These are phyloP conservation scores for Drosophila tsacasi DNA, from an alignment of 1,140 invertebrate genomes.

Conservation along the genomic window DNA sequence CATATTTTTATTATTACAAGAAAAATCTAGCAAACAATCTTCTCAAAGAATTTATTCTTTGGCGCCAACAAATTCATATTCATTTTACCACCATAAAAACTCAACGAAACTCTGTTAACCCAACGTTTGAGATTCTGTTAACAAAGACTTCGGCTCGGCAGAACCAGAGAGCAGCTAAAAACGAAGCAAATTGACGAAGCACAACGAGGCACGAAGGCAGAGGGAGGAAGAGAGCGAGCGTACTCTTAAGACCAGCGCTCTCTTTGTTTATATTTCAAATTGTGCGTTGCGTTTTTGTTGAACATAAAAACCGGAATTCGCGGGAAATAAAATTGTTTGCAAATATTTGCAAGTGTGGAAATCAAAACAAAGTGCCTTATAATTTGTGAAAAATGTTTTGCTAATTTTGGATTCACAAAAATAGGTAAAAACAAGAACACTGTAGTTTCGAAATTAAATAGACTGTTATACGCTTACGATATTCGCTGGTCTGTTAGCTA, in stretches of 20 bases:
- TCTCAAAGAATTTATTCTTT: neutral
- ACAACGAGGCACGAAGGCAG: neutral
- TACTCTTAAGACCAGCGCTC: neutral
- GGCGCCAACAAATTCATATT: constrained; percentile 14
- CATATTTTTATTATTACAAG: neutral
- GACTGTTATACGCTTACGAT: constrained; percentile 33
- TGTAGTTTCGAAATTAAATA: neutral
- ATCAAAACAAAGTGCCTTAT: neutral
- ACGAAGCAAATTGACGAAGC: constrained; percentile 7
- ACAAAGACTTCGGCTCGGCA: neutral
- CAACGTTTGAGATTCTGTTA: constrained; percentile 3
- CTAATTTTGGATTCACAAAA: neutral
- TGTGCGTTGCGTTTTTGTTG: constrained; percentile 4
- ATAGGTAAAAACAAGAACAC: neutral
- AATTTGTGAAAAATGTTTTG: neutral
- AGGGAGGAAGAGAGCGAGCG: constrained; percentile 1
- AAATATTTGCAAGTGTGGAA: constrained; percentile 12
- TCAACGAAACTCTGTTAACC: constrained; percentile 26
- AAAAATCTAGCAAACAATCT: no score
- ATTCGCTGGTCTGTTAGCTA: constrained; percentile 21
- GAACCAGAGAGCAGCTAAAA: neutral
- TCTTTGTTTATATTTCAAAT: constrained; percentile 18
- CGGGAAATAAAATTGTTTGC: constrained; percentile 10
- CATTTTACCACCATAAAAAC: constrained; percentile 18
- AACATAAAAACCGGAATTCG: constrained; percentile 21